phyloP scores from a whole-genome alignment of 2,113 vertebrate species.

The Planiliza haematocheilus region DNA sequence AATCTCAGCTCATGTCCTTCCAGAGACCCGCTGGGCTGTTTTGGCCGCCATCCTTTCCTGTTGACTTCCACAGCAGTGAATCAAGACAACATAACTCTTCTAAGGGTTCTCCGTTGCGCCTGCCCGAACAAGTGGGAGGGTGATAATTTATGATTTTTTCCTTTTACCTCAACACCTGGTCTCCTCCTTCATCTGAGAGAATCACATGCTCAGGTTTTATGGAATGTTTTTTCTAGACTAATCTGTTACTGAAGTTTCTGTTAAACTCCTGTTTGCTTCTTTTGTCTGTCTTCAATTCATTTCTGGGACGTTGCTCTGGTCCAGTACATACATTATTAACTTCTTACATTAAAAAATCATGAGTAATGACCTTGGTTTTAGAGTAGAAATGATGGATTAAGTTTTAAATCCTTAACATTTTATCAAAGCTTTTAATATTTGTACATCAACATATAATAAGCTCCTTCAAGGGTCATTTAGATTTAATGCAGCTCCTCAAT shows the following conservation, averaged over 20 bases:
- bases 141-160: slow-evolving; percentile 38
- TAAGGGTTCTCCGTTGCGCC: background rate
- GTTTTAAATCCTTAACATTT: too few relatives aligned
- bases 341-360: slow-evolving; percentile 10
- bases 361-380: background rate
- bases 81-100: background rate
- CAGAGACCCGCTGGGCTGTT: background rate
- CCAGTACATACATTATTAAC: background rate
- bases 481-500: background rate
- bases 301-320: background rate
- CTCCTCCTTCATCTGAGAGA: slow-evolving; percentile 7
- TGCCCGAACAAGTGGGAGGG: slow-evolving; percentile 20
- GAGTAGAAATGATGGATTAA: background rate
- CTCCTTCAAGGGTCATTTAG: slow-evolving; percentile 1
- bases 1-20: background rate
- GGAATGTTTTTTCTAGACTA: background rate
- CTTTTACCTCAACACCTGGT: slow-evolving; percentile 27
- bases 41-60: slow-evolving; percentile 6
- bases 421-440: slow-evolving; percentile 22
- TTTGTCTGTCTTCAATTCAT: background rate
- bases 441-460: slow-evolving; percentile 21
- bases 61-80: slow-evolving; percentile 7
- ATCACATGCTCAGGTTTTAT: slow-evolving; percentile 28
- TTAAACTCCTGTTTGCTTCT: too few relatives aligned
- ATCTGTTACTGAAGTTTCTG: too few relatives aligned